Conservation (phyloP, 2,113 vertebrate genomes). For the Cyanoderma ruficeps region DNA sequence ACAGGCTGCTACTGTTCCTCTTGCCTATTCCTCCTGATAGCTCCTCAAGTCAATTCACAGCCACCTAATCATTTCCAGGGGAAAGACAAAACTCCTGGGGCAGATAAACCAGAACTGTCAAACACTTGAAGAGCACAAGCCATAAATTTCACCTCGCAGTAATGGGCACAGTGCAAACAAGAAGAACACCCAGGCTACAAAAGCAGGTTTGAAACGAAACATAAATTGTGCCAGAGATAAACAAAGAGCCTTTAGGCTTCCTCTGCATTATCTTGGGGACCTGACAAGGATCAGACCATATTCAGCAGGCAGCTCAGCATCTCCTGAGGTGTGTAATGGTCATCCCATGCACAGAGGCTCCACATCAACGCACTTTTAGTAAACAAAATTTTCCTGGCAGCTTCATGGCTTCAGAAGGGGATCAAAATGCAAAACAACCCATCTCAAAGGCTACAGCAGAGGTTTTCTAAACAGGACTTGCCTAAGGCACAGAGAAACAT, state of each 20-base stretch:
- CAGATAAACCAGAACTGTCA: constrained; percentile 22
- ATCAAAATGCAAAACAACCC: background rate
- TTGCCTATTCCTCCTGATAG: background rate
- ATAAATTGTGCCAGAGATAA: background rate
- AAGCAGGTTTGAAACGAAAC: background rate
- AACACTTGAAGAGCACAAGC: background rate
- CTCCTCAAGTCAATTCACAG: background rate
- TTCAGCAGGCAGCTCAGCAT: background rate
- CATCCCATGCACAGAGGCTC: background rate
- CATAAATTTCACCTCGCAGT: background rate
- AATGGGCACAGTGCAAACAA: background rate
- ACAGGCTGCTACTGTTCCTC: background rate
- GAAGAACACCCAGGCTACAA: background rate
- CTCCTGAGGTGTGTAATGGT: fast-evolving
- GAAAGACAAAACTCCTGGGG: constrained; percentile 22
- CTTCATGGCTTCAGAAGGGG: background rate
- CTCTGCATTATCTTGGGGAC: background rate
- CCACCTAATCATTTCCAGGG: constrained; percentile 17
- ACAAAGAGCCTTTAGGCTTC: background rate
- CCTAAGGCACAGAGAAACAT: background rate
- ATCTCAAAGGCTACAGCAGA: background rate
- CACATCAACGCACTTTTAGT: background rate
- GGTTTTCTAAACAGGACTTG: background rate
- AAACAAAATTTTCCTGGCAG: background rate
- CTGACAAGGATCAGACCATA: background rate